Percentiles rank a stretch among this genome's conserved stretches.
Evolutionary conservation across 2,113 vertebrate species (phyloP).

Genomic region (Onychostruthus taczanowskii): DNA sequence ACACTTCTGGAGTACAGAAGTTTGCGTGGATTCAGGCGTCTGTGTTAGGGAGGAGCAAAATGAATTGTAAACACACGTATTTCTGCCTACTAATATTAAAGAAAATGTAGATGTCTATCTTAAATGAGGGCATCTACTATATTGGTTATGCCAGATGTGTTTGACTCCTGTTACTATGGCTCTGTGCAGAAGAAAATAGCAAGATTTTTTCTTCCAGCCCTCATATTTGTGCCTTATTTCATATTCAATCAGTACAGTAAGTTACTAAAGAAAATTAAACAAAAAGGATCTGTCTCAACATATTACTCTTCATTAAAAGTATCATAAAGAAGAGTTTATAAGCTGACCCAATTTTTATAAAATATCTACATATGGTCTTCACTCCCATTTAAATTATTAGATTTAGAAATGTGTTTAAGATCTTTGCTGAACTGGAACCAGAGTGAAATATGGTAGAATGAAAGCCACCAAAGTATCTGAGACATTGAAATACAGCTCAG

Average conservation of each 20-base stretch:
- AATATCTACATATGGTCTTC: background rate
- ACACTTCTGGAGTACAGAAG: background rate
- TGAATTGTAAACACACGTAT: background rate
- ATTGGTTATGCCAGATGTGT: background rate
- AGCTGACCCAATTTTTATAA: background rate
- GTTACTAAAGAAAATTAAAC: background rate
- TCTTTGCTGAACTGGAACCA: background rate
- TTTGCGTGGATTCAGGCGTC: background rate
- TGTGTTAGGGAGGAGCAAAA: background rate
- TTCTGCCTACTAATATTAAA: background rate
- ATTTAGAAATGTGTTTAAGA: constrained; percentile 7
- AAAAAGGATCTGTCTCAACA: background rate
- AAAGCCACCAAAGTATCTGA: constrained; percentile 6
- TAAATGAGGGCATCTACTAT: background rate
- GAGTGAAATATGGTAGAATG: background rate
- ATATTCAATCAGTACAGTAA: background rate
- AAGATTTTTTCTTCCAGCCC: background rate
- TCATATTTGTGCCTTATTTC: background rate
- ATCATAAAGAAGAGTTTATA: background rate
- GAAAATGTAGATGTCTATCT: background rate
- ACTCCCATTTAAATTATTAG: background rate
- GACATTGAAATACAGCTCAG: constrained; percentile 12
- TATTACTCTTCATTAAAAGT: background rate
- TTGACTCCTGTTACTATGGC: background rate
- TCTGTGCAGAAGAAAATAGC: background rate